These are phyloP conservation scores for Drosophila lacertosa DNA, from an alignment of 1,140 invertebrate species.

Conservation along the genomic window DNA sequence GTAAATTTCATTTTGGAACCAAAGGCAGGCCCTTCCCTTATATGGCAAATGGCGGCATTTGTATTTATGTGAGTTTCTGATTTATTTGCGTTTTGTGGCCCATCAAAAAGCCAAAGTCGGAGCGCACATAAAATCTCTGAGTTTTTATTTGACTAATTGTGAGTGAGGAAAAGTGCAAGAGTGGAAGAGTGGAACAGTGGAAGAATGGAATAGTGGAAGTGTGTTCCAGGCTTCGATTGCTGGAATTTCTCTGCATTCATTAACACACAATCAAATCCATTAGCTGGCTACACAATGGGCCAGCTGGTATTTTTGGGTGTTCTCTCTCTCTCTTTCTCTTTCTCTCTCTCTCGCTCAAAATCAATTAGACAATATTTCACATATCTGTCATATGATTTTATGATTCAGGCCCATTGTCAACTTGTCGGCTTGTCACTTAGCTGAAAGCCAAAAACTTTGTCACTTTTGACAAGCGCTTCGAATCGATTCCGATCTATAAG, in stretches of 20 bases:
- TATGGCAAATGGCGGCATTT: constrained; percentile 47
- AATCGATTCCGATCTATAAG: constrained; percentile 65
- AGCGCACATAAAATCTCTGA: constrained; percentile 58
- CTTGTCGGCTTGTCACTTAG: constrained; percentile 58
- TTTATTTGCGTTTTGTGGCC: constrained; percentile 73
- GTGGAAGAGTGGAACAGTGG: too few relatives aligned
- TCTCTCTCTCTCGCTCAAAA: constrained; percentile 45
- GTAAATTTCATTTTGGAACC: constrained; percentile 70
- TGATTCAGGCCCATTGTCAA: constrained; percentile 55
- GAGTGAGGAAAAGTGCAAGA: constrained; percentile 60
- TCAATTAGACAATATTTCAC: constrained; percentile 74
- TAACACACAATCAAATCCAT: constrained; percentile 82
- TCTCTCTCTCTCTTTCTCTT: constrained; percentile 23
- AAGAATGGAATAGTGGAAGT: too few relatives aligned
- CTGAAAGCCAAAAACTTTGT: constrained; percentile 32
- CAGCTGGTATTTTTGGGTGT: constrained; percentile 28
- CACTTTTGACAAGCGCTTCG: constrained; percentile 57
- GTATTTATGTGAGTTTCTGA: constrained; percentile 78
- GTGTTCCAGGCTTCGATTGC: too few relatives aligned
- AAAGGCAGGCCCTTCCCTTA: constrained; percentile 52
- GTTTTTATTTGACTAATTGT: constrained; percentile 44
- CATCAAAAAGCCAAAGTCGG: constrained; percentile 60
- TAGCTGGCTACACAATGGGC: constrained; percentile 61
- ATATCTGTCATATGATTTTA: constrained; percentile 76
- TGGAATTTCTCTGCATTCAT: constrained; percentile 65